Conservation (phyloP, 2,888 invertebrate genomes). For the Sympetrum striolatum region DNA sequence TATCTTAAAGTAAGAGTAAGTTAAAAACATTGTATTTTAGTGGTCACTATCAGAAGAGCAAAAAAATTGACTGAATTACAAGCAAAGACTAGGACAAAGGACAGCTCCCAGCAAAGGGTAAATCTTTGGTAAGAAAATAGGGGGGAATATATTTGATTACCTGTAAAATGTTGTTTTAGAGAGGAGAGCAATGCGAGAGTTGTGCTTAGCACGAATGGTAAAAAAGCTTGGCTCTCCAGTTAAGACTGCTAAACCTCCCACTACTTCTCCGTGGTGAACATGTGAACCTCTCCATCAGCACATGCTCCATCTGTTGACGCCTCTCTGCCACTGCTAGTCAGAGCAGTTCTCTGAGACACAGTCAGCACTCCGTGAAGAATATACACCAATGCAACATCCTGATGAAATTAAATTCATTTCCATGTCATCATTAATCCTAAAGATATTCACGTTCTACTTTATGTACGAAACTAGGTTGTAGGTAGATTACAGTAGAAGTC, state of each 20-base stretch:
- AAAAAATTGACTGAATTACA: too few relatives aligned
- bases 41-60: too few relatives aligned
- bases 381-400: conserved; percentile 90
- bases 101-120: too few relatives aligned
- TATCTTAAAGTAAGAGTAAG: too few relatives aligned
- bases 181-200: conserved; percentile 83
- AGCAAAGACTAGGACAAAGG: background rate
- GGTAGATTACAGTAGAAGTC: too few relatives aligned
- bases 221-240: conserved; percentile 98
- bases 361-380: conserved; percentile 84
- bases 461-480: too few relatives aligned
- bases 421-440: background rate
- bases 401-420: conserved; percentile 49
- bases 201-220: conserved; percentile 86
- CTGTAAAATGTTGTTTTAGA: conserved; percentile 82
- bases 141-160: conserved; percentile 58
- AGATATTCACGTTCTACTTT: too few relatives aligned
- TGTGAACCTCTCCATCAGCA: conserved; percentile 76
- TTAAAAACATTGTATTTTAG: too few relatives aligned
- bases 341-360: conserved; percentile 76
- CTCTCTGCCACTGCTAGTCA: conserved; percentile 51
- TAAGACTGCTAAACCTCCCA: conserved; percentile 92
- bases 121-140: background rate
- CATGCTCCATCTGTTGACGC: conserved; percentile 58
- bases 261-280: conserved; percentile 91